Conservation (phyloP, 2,888 invertebrate genomes). For the Nephrocerus scutellatus region DNA sequence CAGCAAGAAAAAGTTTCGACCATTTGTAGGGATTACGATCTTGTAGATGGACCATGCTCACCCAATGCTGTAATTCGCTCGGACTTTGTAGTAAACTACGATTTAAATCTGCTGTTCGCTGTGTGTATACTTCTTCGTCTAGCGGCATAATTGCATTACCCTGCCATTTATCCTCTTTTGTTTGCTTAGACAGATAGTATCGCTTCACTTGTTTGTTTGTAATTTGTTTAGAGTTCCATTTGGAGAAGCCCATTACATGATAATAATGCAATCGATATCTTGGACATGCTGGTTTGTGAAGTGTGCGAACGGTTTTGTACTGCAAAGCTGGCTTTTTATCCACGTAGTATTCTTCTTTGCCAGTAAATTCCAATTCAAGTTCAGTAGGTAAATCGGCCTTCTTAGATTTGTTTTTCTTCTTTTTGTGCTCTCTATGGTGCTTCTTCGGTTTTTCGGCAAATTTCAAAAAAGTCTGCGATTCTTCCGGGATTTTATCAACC, state of each 20-base stretch:
- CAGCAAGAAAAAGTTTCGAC: conserved; percentile 40
- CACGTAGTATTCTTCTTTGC: conserved; percentile 52
- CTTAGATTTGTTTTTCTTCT: conserved; percentile 9
- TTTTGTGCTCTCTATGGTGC: conserved; percentile 1
- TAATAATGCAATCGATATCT: conserved; percentile 44
- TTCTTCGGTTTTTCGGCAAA: too few relatives aligned
- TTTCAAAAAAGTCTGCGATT: not conserved
- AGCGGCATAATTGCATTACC: conserved; percentile 23
- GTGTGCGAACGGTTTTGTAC: conserved; percentile 55
- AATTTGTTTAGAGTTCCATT: conserved; percentile 1
- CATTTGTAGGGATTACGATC: conserved; percentile 40
- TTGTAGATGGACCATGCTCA: conserved; percentile 56
- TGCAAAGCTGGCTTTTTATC: conserved; percentile 54
- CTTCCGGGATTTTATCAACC: not conserved
- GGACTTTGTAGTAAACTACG: conserved; percentile 50
- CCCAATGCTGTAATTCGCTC: conserved; percentile 53
- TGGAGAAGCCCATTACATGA: conserved; percentile 8
- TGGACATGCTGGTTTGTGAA: conserved; percentile 60
- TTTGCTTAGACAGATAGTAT: conserved; percentile 25
- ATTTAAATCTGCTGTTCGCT: conserved; percentile 52
- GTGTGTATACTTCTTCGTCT: conserved; percentile 49
- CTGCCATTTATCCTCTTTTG: conserved; percentile 22
- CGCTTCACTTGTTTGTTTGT: conserved; percentile 16
- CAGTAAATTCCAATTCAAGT: conserved; percentile 31
- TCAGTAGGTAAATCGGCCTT: conserved; percentile 1